Evolutionary conservation across 2,797 vertebrate species (phyloP).

Genomic region (Sparidentex hasta): DNA sequence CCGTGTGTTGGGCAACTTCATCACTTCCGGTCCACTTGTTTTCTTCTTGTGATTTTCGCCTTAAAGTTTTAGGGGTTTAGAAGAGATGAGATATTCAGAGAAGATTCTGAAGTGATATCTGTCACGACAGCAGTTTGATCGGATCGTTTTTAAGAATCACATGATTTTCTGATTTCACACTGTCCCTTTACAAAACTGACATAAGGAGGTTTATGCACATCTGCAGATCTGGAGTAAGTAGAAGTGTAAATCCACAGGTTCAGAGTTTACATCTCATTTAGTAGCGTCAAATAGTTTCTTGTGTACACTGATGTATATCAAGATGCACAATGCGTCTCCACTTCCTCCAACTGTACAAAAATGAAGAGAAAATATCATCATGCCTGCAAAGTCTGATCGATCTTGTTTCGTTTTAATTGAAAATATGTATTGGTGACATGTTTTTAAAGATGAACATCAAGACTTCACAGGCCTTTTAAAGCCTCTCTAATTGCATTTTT

Average conservation of each 20-base stretch:
- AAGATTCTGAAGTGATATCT: neutral
- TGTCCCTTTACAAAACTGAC: neutral
- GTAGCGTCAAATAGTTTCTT: neutral
- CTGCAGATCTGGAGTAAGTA: too few species aligned
- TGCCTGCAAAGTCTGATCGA: too few species aligned
- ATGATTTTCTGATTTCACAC: neutral
- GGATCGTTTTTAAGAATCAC: neutral
- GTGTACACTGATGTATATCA: neutral
- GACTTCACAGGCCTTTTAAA: too few species aligned
- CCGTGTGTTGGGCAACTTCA: slow-evolving; percentile 10
- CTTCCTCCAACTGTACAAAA: too few species aligned
- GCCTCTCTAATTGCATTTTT: too few species aligned
- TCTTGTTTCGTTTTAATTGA: too few species aligned
- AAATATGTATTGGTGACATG: too few species aligned
- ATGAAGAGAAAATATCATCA: too few species aligned
- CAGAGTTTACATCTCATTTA: neutral
- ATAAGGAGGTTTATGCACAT: neutral
- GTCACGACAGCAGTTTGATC: neutral
- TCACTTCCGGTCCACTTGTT: slow-evolving; percentile 40
- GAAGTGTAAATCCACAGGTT: neutral
- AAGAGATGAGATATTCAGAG: neutral
- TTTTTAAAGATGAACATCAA: too few species aligned
- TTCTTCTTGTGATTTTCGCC: slow-evolving; percentile 5
- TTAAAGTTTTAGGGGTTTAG: neutral
- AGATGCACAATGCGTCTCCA: too few species aligned